Evolutionary conservation across 2,888 invertebrate species (phyloP), one percentile per base, ranked within the genome.

Genomic region (Calameuta idolon): DNA sequence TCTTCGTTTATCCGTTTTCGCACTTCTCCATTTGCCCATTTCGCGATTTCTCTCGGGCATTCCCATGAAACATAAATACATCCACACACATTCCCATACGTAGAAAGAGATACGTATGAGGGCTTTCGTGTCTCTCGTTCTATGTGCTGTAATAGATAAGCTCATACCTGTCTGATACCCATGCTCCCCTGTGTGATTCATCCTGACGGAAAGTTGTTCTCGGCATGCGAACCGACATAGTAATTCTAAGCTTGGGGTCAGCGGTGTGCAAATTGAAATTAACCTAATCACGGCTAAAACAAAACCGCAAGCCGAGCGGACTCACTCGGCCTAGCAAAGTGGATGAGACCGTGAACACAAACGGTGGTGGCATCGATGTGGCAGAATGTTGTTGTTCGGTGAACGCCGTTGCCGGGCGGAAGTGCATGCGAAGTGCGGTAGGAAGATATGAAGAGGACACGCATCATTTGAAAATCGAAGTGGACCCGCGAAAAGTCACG

Each of bases 401-500:
- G 55, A 55, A 55, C 15, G 55, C 23, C 71, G 31, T 30, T 34
- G 31, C 71, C 5, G 31, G 31, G 74, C 35, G 4, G 23, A 34
- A 35, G 30, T 35, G 74, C 30, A 37, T 30, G 33, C 23, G 74
- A 33, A 35, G 37, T 34, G 74, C 74, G 74, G 12, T 23, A 12
- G 12, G 74, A 74, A 74, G 34, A 30, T 30, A 34, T 34, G 74
- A 68, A 37, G 76, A 69, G 73, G 69, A 37, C 55, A 30, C 75
- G 73, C 34, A 55, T 68, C 68, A 15, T 34, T 68, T 74, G 15
- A 71, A 71, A 77, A 76, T 75, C 75, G 71, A 77, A 77, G 75
- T 34, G 75, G 77, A 75, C 80, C 80, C 75, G 73, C 80, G 75
- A 85, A 85, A 84, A 83, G 76, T 82, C 81, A 82, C 83, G 87